Percentiles rank a stretch among this genome's conserved stretches.
phyloP scores from a whole-genome alignment of 2,888 invertebrate genomes.

The Saturnia japonica region DNA sequence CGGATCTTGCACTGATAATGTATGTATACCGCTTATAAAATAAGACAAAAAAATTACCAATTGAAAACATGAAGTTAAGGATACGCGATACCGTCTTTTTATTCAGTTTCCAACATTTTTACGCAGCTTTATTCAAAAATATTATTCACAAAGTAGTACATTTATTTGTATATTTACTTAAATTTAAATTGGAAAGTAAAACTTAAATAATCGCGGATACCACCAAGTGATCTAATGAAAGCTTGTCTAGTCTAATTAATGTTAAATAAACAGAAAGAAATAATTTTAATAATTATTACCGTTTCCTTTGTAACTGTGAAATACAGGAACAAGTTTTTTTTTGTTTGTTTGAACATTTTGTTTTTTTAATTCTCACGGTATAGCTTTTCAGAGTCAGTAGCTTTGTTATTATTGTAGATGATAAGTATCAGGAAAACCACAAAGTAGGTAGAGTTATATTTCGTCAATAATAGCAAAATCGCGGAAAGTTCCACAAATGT shows the following conservation, averaged over 20 bases:
- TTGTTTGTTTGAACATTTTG: no score
- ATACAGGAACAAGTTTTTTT: no score
- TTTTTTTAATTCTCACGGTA: not conserved
- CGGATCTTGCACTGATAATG: not conserved
- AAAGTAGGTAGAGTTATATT: not conserved
- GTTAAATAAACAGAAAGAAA: not conserved
- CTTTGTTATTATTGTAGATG: not conserved
- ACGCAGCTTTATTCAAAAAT: not conserved
- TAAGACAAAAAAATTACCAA: not conserved
- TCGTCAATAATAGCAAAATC: not conserved
- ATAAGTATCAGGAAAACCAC: constrained; percentile 1
- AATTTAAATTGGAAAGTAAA: not conserved
- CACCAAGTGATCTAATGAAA: not conserved
- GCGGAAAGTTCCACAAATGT: not conserved
- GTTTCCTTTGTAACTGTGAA: not conserved
- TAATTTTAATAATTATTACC: not conserved
- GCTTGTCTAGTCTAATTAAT: no score
- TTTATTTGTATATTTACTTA: not conserved
- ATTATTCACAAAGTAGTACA: not conserved
- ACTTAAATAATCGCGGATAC: not conserved
- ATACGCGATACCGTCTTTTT: not conserved
- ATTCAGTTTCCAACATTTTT: not conserved
- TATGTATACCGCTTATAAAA: no score
- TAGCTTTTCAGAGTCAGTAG: not conserved
- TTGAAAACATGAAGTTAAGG: not conserved